Evolutionary conservation across 2,888 invertebrate genomes (phyloP), one percentile per base, ranked within the genome.

Genomic region (Pseudococcus viburni): DNA sequence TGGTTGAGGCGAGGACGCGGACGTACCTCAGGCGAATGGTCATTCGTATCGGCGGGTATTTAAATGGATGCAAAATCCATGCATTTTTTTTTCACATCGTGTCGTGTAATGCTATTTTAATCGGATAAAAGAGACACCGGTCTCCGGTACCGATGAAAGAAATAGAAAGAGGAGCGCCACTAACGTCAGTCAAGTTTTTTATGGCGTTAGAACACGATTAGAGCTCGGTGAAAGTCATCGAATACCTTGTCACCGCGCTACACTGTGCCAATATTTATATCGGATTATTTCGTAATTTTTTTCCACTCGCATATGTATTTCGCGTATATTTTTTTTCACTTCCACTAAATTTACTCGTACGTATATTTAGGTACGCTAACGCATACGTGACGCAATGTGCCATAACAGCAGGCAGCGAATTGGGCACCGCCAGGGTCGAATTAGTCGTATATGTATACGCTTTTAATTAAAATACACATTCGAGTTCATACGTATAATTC

Each of bases 201-300:
- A 55, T 55, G 55, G n/a, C 55, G n/a, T 55, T 55, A n/a, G 55
- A 8, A n/a, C n/a, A 55, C 55, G 55, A 55, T 55, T 55, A 15
- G 55, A 55, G 55, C 55, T 55, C n/a, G 55, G 55, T 55, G 55
- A 55, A 55, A 55, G 55, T 55, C 55, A 55, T 55, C 55, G 55
- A 55, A 55, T 55, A n/a, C 55, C 55, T 55, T 55, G 55, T 55
- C 55, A n/a, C n/a, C 55, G 55, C n/a, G 55, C n/a, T n/a, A 15
- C 55, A 55, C n/a, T n/a, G 55, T 55, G 55, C 55, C 55, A 55
- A n/a, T 55, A 55, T 55, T 55, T 55, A n/a, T 55, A 55, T 55
- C 55, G 55, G 3, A n/a, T 55, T 55, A 55, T 55, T 55, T 55
- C 55, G 55, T 55, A 55, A 55, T 55, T 55, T 55, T 55, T 55